Conservation (phyloP, 2,797 vertebrate genomes). For the Argya squamiceps region DNA sequence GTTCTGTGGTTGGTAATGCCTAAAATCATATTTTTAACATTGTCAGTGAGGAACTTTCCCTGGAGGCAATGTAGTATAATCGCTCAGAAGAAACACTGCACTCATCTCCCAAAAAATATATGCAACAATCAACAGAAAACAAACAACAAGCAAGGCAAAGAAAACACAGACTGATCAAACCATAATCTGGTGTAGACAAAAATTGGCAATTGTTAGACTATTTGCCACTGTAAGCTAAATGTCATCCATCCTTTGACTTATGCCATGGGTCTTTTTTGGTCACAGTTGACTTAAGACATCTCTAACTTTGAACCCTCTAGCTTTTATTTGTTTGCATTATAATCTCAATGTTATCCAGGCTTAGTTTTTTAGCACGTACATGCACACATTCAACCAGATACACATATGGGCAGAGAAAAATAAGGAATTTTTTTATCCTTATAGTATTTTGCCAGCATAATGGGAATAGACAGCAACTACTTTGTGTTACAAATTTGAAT, state of each 20-base stretch:
- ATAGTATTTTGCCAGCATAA: slow-evolving; percentile 71
- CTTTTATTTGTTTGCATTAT: slow-evolving; percentile 25
- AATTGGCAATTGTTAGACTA: background rate
- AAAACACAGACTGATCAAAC: background rate
- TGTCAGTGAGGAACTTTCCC: background rate
- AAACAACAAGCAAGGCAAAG: background rate
- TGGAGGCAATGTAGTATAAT: background rate
- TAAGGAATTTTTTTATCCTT: slow-evolving; percentile 56
- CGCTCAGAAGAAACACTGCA: background rate
- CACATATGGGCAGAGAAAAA: background rate
- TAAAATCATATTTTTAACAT: background rate
- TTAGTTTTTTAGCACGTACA: background rate
- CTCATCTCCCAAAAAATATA: background rate
- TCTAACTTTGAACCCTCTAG: slow-evolving; percentile 22
- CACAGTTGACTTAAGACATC: background rate
- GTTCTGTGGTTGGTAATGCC: background rate
- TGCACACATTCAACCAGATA: background rate
- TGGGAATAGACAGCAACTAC: slow-evolving; percentile 76
- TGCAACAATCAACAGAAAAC: background rate
- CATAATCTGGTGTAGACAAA: background rate
- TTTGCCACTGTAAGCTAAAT: background rate
- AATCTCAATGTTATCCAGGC: slow-evolving; percentile 32
- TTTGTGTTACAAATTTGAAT: slow-evolving; percentile 82
- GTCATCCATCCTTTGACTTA: background rate
- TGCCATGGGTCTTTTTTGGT: background rate